Conservation (phyloP, 2,888 invertebrate genomes). For the Bugula neritina region DNA sequence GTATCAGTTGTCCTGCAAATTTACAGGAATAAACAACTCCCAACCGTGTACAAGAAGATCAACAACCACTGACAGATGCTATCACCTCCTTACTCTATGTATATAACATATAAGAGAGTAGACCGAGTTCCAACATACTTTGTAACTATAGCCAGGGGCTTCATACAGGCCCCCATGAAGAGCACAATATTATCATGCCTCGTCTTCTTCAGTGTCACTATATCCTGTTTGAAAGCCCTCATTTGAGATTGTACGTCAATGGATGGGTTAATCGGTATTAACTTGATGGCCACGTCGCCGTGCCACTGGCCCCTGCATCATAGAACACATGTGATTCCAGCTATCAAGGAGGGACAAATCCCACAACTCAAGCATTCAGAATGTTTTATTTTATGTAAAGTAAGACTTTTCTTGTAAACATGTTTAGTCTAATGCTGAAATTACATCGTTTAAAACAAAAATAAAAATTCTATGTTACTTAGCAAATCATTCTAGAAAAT, state of each 20-base stretch:
- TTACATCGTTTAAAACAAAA: too few relatives aligned
- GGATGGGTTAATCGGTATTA: slow-evolving; percentile 83
- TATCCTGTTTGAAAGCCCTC: slow-evolving; percentile 90
- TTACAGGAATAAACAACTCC: too few relatives aligned
- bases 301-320: slow-evolving; percentile 85
- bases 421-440: too few relatives aligned
- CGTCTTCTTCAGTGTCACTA: slow-evolving; percentile 91
- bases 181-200: slow-evolving; percentile 95
- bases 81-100: background rate
- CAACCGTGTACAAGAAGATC: too few relatives aligned
- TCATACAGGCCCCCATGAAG: slow-evolving; percentile 99
- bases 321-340: background rate
- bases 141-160: slow-evolving; percentile 93
- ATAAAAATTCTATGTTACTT: too few relatives aligned
- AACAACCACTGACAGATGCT: too few relatives aligned
- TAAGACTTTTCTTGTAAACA: background rate
- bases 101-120: background rate
- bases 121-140: slow-evolving; percentile 40
- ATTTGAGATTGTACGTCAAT: slow-evolving; percentile 72
- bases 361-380: too few relatives aligned
- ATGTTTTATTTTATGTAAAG: background rate
- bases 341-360: too few relatives aligned
- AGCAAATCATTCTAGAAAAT: too few relatives aligned
- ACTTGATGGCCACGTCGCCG: slow-evolving; percentile 93
- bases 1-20: too few relatives aligned